Evolutionary conservation across 2,113 vertebrate genomes (phyloP).

Genomic region (Vombatus ursinus): DNA sequence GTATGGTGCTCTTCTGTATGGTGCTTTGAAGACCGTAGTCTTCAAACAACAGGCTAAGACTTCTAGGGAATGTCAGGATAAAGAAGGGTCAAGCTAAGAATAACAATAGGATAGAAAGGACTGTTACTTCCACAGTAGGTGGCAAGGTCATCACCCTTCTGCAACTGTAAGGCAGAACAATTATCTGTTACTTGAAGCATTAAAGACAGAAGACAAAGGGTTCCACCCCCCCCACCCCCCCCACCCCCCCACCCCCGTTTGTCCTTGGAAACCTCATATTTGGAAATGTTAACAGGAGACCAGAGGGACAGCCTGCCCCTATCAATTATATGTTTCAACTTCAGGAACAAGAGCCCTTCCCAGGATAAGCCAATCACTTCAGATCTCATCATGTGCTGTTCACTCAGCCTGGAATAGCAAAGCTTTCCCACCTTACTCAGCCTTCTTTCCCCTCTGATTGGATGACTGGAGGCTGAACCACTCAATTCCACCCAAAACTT

Average conservation of each 20-base stretch:
- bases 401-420: not conserved
- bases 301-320: slow-evolving; percentile 6
- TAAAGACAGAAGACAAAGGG: slow-evolving; percentile 49
- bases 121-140: slow-evolving; percentile 36
- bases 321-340: not conserved
- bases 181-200: slow-evolving; percentile 39
- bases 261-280: not conserved
- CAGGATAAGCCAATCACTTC: not conserved
- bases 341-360: not conserved
- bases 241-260: too few relatives aligned
- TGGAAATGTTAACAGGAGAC: not conserved
- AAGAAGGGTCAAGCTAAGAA: slow-evolving; percentile 39
- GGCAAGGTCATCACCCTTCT: slow-evolving; percentile 40
- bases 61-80: slow-evolving; percentile 31
- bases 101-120: slow-evolving; percentile 27
- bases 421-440: not conserved
- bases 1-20: not conserved
- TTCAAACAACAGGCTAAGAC: slow-evolving; percentile 9
- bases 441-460: not conserved
- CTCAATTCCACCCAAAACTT: not conserved
- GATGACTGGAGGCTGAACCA: not conserved
- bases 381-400: not conserved
- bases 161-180: slow-evolving; percentile 54
- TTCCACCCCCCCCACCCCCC: fast-evolving
- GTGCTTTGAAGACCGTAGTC: not conserved